Evolutionary conservation across 2,113 vertebrate species (phyloP).

Genomic region (Anas platyrhynchos): DNA sequence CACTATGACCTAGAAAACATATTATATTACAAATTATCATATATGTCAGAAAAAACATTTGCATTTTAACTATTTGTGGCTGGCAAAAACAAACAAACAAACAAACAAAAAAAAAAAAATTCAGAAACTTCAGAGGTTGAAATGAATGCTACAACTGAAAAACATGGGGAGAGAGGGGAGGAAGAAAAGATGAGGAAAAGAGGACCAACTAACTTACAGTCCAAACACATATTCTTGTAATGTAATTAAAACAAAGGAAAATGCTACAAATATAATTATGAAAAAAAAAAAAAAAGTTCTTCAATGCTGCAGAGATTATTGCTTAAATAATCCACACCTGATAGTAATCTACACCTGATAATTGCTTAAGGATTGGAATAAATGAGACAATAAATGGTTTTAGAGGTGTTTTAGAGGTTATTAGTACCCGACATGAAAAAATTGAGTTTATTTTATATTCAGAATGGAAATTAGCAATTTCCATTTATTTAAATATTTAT

Average conservation of each 20-base stretch:
- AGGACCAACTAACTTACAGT: background rate
- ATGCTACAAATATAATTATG: background rate
- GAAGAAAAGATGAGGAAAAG: background rate
- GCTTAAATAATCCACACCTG: background rate
- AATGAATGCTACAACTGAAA: background rate
- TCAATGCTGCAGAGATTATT: background rate
- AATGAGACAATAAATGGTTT: background rate
- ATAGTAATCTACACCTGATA: background rate
- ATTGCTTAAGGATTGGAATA: background rate
- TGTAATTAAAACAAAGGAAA: background rate
- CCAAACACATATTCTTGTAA: background rate
- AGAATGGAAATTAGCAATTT: background rate
- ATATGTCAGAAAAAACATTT: background rate
- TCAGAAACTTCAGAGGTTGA: background rate
- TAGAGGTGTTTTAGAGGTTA: background rate
- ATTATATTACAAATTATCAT: background rate
- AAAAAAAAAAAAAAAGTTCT: background rate
- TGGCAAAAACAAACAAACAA: background rate
- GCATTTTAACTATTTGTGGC: background rate
- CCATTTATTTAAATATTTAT: background rate
- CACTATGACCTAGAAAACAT: background rate
- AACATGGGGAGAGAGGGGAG: too few relatives aligned
- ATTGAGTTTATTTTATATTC: background rate
- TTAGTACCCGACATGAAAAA: background rate
- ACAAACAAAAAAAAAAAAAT: too few relatives aligned